Base-by-base conservation (phyloP, 2,797 vertebrate species). In the Borostomias antarcticus region DNA sequence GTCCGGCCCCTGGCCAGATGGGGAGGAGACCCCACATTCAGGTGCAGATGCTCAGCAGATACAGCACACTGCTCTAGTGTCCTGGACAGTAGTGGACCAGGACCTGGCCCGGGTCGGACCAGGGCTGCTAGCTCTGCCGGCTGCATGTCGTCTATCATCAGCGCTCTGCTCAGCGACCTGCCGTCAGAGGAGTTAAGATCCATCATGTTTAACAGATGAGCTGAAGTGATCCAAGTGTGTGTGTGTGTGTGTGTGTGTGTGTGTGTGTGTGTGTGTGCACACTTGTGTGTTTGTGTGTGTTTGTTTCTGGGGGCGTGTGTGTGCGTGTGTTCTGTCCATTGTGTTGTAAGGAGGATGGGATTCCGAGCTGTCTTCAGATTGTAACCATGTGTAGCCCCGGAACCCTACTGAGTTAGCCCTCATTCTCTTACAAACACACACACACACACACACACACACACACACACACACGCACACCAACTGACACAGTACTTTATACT, bases 171-270 rank as follows among this genome's bases (percentile, higher is more conserved):
- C 64, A 71, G 64, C 59, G 21, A 64, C 54, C 40, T 58, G 68
- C 30, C 7, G 35, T 78, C 80, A 67, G 73, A 75, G 68, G 48
- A 21, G 32, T 68, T 68, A 43, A 26, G 73, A 80, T 45, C 61
- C 67, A 84, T 83, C 74, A n/a, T 83, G 73, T 88, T 87, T 89
- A 82, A 85, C 83, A 79, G 66, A 58, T 73, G 65, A 63, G 43
- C 58, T 73, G 50, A 69, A 80, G 62, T 70, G 72, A 77, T 74
- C 28, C 77, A 82, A 86, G 85, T 76, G 82, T 29, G 69, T 13
- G 50, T 47, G 69, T 65, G 59, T 50, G 5, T 50, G 35, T 5
- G 29, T 57, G 32, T 40, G 50, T 47, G 40, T 64, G 68, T 37
- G 56, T 47, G 30, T 45, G 9, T 51, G 33, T 64, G 51, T 58